Base-by-base conservation (phyloP, 2,888 invertebrate species). In the Brachynemurus nebulosus region DNA sequence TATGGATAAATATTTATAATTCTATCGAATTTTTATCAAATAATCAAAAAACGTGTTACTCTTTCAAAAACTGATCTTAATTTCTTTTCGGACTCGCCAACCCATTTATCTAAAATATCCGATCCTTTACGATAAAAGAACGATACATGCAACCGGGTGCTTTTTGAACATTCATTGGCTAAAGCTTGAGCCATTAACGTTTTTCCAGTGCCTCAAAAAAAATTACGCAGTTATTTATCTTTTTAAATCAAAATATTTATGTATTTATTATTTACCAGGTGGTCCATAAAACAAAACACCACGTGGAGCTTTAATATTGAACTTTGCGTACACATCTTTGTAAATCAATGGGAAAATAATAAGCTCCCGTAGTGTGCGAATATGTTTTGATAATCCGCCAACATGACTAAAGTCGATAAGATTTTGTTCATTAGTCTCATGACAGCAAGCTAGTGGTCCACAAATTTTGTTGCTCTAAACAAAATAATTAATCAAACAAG, bases 241-340 rank as follows among this genome's bases (percentile, higher is more conserved):
- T 35, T 6, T n/a, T 3, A 17, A 35, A 35, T 2, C 9, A 2
- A 4, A 8, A 8, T 14, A 6, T 30, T 11, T 2, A 27, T 30
- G 21, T 4, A 16, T 2, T 17, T 18, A 17, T 34, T 33, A 42
- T 45, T 47, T 52, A 59, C 60, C 64, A 52, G 64, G 64, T 19
- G 63, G 64, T 40, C 64, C 64, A 47, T 62, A 56, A 52, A 64
- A 63, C 2, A 64, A 48, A 2, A 64, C 59, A 12, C 64, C 63
- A 45, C 59, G 51, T 2, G 64, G 61, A 16, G 62, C 54, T 49
- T 62, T 61, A 7, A 64, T 59, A 44, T 61, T 57, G 48, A 64
- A 64, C 51, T 62, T 56, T 9, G 57, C 47, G 48, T 59, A 64
- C 20, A 64, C 53, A 51, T 63, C 56, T 11, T 54, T 54, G 48